Conservation (phyloP, 2,113 vertebrate species). For the Oenanthe oenanthe region DNA sequence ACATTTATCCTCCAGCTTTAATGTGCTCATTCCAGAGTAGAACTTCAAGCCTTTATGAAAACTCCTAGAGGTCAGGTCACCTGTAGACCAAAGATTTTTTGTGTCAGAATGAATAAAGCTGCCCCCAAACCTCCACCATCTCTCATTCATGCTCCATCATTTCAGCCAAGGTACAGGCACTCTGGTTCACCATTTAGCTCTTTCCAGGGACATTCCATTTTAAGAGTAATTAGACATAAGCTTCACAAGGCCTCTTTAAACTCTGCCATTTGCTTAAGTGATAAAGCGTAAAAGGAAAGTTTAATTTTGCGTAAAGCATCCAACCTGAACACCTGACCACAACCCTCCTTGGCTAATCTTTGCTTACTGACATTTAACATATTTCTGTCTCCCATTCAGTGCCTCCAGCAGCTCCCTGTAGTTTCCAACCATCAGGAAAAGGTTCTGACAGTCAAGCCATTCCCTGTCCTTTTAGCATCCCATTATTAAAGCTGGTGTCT, state of each 20-base stretch:
- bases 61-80: neutral
- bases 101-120: neutral
- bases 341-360: neutral
- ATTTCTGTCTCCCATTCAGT: neutral
- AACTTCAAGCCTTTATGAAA: neutral
- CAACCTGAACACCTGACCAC: neutral
- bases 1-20: neutral
- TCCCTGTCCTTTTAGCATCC: neutral
- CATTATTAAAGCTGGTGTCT: neutral
- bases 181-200: neutral
- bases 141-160: neutral
- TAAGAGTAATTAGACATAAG: neutral
- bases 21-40: neutral
- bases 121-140: neutral
- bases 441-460: neutral
- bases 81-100: neutral
- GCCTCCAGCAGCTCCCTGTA: neutral
- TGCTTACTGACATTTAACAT: neutral
- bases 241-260: neutral
- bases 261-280: neutral
- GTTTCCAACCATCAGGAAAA: neutral
- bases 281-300: neutral
- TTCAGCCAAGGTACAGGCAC: neutral
- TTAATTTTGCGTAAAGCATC: neutral
- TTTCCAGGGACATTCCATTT: neutral